Percentiles rank a stretch among this genome's conserved stretches.
Evolutionary conservation across 2,797 vertebrate species (phyloP).

Genomic region (Alosa sapidissima): DNA sequence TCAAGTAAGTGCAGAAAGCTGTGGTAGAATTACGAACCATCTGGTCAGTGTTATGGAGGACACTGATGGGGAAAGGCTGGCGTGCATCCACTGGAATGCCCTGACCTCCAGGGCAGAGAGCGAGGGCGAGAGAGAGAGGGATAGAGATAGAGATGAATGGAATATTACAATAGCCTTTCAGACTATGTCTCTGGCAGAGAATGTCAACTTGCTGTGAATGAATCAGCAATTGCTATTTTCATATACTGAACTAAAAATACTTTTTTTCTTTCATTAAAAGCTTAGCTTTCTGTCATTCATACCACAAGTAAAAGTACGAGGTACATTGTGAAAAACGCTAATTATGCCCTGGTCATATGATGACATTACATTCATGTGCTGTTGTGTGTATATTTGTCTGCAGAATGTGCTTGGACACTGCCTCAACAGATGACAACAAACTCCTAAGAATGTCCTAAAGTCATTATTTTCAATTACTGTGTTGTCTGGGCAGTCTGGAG

Average conservation of each 20-base stretch:
- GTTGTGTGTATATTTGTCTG: no score
- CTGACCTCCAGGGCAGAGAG: slow-evolving; percentile 26
- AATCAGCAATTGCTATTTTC: slow-evolving; percentile 29
- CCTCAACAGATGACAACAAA: no score
- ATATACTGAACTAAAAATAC: no score
- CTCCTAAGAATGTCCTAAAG: no score
- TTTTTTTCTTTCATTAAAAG: background rate
- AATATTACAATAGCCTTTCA: slow-evolving; percentile 13
- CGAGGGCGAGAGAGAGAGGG: slow-evolving; percentile 13
- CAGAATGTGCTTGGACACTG: no score
- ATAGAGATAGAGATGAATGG: slow-evolving; percentile 4
- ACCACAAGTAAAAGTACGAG: background rate
- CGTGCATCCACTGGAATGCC: slow-evolving; percentile 34
- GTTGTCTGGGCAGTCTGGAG: no score
- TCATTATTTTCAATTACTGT: no score
- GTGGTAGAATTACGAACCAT: slow-evolving; percentile 21
- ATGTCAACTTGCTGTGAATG: slow-evolving; percentile 24
- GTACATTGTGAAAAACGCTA: background rate
- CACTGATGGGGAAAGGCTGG: slow-evolving; percentile 14
- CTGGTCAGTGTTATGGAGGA: slow-evolving; percentile 1
- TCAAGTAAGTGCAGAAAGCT: slow-evolving; percentile 13
- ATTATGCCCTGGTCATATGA: background rate
- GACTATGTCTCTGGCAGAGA: background rate
- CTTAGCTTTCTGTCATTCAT: background rate
- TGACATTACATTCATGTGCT: background rate